Base-by-base conservation (phyloP, 2,113 vertebrate genomes). In the Ahaetulla prasina region DNA sequence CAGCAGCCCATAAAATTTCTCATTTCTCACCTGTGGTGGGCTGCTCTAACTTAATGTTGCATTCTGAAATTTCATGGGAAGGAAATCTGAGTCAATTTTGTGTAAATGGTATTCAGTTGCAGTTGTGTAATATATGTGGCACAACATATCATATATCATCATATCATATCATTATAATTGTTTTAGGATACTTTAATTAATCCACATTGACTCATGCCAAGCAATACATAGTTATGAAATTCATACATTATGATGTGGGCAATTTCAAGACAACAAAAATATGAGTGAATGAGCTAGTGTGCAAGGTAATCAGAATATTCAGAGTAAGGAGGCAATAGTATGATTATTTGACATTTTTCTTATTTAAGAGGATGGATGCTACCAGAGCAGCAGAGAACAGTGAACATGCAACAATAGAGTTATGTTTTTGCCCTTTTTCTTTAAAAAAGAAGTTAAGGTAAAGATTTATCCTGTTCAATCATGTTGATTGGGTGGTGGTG, bases 1-100 rank as follows among this genome's bases (percentile, higher is more conserved):
- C 1, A 87, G 57, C 89, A 96, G 68, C 68, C 92, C 89, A 96
- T 95, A 95, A 95, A 96, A 93, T 95, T 88, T 96, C 45, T 94
- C 39, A 89, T 68, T 95, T 96, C 96, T 96, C 88, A 87, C 94
- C 94, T 88, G 35, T 93, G 54, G 91, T 93, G 91, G 89, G 92
- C 23, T 93, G 16, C 91, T 90, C 43, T 89, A 68, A 1, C 39
- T 89, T 94, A 50, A 2, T 85, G 11, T 85, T 91, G 0, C 57
- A 80, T 0, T 89, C 23, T 63, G 49, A 92, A 90, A 10, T 55
- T 20, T 49, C 80, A 12, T 85, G 35, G 12, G 52, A 89, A 57
- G 45, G 47, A n/a, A n/a, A 55, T 49, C 3, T 45, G 50, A 89
- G 18, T 43, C 11, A 60, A 85, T 60, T 27, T 18, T 89, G 35